Percentiles rank a stretch among this genome's conserved stretches.
These are phyloP conservation scores for Hydropsyche betteni DNA, from an alignment of 2,888 invertebrate genomes.

Conservation along the genomic window DNA sequence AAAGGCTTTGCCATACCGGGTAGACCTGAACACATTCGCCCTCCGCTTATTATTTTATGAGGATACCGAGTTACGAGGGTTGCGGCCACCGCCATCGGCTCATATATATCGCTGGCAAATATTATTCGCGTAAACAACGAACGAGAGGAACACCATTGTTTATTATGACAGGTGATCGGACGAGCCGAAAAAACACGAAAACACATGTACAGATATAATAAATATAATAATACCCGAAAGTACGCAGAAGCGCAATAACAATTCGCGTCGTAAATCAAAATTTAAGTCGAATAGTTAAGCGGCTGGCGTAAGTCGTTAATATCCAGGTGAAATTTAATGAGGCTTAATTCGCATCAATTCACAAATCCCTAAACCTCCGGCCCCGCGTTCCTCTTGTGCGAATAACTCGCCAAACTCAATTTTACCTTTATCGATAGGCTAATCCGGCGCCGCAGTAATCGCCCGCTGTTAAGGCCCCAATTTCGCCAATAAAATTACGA, in stretches of 20 bases:
- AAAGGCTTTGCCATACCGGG: constrained; percentile 34
- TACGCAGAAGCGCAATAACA: background rate
- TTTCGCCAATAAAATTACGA: constrained; percentile 43
- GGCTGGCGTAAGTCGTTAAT: constrained; percentile 20
- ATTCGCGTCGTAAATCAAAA: constrained; percentile 7
- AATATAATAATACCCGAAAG: background rate
- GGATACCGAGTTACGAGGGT: constrained; percentile 33
- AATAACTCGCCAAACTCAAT: constrained; percentile 41
- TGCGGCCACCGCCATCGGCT: constrained; percentile 35
- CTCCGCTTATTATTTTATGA: constrained; percentile 40
- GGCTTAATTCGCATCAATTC: constrained; percentile 42
- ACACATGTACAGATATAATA: background rate
- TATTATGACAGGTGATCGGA: constrained; percentile 11
- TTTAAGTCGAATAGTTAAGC: constrained; percentile 8
- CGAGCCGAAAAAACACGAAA: background rate
- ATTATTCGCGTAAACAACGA: constrained; percentile 15
- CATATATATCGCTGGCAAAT: constrained; percentile 15
- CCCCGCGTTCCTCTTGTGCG: background rate
- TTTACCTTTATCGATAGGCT: constrained; percentile 45
- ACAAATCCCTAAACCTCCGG: constrained; percentile 28
- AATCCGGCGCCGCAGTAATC: constrained; percentile 44
- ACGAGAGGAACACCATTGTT: background rate
- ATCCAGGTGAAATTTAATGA: constrained; percentile 39
- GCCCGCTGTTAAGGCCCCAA: constrained; percentile 39
- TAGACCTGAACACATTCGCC: constrained; percentile 34